phyloP scores from a whole-genome alignment of 2,797 vertebrate species.

The Arctocebus calabarensis region DNA sequence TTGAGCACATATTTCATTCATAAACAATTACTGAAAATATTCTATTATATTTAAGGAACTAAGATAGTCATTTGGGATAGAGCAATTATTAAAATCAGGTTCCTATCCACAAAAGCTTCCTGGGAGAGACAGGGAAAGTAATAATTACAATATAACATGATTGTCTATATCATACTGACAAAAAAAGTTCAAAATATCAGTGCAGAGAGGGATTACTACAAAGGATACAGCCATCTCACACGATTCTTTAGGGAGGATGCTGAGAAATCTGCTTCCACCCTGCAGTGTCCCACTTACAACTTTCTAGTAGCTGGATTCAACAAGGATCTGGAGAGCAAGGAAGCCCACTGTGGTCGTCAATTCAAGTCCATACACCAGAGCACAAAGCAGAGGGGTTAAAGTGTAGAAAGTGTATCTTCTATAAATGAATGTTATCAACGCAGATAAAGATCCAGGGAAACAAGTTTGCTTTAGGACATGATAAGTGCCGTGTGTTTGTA shows the following conservation, averaged over 20 bases:
- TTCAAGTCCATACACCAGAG: background rate
- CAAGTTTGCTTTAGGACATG: background rate
- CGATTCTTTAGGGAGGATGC: background rate
- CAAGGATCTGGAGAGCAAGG: background rate
- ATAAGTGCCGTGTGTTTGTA: background rate
- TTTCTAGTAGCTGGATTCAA: background rate
- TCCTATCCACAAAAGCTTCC: background rate
- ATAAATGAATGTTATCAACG: slow-evolving; percentile 37
- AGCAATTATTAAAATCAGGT: background rate
- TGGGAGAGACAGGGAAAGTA: background rate
- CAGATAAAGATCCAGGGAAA: background rate
- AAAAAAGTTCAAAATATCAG: background rate
- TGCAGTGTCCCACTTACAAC: background rate
- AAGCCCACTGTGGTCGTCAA: background rate
- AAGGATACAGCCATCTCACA: background rate
- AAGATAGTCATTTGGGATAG: background rate
- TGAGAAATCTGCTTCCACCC: background rate
- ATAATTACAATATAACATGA: background rate
- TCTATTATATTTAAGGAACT: background rate
- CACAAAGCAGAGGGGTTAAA: background rate
- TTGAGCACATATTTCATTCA: background rate
- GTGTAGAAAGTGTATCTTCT: background rate
- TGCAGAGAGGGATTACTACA: background rate
- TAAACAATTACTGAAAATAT: background rate
- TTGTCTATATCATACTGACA: background rate